phyloP scores from a whole-genome alignment of 1,140 invertebrate species.

The Drosophila melanica region DNA sequence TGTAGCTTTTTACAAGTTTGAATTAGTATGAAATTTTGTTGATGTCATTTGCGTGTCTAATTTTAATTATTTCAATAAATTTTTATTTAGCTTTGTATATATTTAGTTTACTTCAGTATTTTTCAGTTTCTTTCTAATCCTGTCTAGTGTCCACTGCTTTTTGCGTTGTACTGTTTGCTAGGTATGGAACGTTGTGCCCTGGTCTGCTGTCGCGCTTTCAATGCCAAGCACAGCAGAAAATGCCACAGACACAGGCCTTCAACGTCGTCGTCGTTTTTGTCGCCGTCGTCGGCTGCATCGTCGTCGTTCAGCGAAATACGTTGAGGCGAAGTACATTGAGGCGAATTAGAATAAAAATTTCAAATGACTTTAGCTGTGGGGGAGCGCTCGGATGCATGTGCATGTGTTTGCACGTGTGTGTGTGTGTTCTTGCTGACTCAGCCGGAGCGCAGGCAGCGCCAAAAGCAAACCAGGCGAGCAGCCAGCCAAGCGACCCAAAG shows the following conservation, averaged over 20 bases:
- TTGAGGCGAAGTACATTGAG: slow-evolving; percentile 47
- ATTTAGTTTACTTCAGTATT: slow-evolving; percentile 16
- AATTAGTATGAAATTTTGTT: slow-evolving; percentile 31
- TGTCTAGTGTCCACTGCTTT: slow-evolving; percentile 28
- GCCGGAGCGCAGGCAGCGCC: slow-evolving; percentile 28
- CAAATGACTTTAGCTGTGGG: slow-evolving; percentile 21
- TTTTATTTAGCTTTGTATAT: slow-evolving; percentile 6
- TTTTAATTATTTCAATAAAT: slow-evolving; percentile 35
- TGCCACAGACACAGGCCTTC: slow-evolving; percentile 47
- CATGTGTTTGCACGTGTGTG: slow-evolving; percentile 8
- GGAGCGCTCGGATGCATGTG: slow-evolving; percentile 23
- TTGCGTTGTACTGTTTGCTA: slow-evolving; percentile 33
- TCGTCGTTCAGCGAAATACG: slow-evolving; percentile 1
- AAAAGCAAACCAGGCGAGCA: slow-evolving; percentile 43
- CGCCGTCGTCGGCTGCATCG: slow-evolving; percentile 12
- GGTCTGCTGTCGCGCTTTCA: slow-evolving; percentile 76
- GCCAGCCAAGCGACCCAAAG: slow-evolving; percentile 58
- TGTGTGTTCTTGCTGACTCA: slow-evolving; percentile 39
- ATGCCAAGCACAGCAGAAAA: slow-evolving; percentile 72
- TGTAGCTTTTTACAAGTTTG: slow-evolving; percentile 29
- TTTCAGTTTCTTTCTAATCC: slow-evolving; percentile 8
- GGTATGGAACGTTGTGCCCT: slow-evolving; percentile 70
- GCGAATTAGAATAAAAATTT: slow-evolving; percentile 12
- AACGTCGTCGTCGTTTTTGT: slow-evolving; percentile 17
- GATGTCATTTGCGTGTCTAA: slow-evolving; percentile 57